Evolutionary conservation across 2,888 invertebrate genomes (phyloP), one percentile per base, ranked within the genome.

Genomic region (Drosophila formosana): DNA sequence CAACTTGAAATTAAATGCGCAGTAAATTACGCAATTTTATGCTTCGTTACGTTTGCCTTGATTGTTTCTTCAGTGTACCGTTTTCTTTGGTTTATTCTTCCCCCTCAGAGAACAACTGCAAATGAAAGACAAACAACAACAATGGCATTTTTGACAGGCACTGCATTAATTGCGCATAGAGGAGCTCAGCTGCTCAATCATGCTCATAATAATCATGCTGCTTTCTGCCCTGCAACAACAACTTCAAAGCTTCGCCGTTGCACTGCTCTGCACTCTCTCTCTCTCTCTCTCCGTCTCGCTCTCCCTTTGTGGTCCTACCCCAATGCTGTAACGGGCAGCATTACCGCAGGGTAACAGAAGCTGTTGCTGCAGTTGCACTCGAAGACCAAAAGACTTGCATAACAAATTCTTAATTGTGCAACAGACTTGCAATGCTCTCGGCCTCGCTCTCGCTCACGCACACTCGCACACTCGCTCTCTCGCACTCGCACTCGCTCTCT

Each of bases 391-490:
- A 74, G 83, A 86, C 88, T 86, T 88, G 83, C 88, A 88, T 83
- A 88, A 88, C 83, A 88, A 81, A 88, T 78, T 83, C 88, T 88
- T 81, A 83, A 87, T 87, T 88, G 86, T 88, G 85, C 82, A 84
- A 82, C 82, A 77, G 79, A 75, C 37, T 37, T 51, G 60, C 56
- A 62, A 26, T 26, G 11, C 45, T 3, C 46, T 64, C 51, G 25
- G 18, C 18, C 18, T 18, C 18, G 18, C 18, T 18, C 18, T 18
- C 18, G 18, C 18, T 18, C 18, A 18, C 18, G 18, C 18, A 1
- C 18, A 18, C n/a, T n/a, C 18, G 18, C 18, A 18, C 18, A 18
- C 18, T 18, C 18, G 18, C 18, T 18, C 26, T 28, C 7, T n/a
- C 26, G 11, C n/a, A 5, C 66, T 11, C 37, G 9, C 28, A n/a